These are phyloP conservation scores for Sturnus vulgaris DNA, from an alignment of 2,113 vertebrate genomes.

Conservation along the genomic window DNA sequence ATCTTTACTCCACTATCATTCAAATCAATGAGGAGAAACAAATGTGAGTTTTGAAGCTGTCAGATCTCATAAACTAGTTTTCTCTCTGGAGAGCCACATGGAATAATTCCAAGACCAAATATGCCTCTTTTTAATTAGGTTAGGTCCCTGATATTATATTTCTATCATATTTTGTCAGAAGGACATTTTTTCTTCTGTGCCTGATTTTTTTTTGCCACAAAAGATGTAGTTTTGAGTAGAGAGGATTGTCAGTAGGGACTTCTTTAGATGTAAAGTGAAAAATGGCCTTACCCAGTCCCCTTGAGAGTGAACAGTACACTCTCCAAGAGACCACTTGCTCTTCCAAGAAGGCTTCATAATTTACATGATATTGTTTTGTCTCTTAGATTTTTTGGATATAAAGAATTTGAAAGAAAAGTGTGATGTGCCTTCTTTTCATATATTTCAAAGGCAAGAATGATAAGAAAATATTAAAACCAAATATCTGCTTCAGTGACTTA, in stretches of 20 bases:
- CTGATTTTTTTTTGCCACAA: not conserved
- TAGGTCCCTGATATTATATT: not conserved
- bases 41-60: not conserved
- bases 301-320: not conserved
- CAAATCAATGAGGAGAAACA: not conserved
- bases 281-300: not conserved
- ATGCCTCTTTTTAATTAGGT: constrained; percentile 12
- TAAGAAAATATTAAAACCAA: not conserved
- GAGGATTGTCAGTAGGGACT: not conserved
- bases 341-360: not conserved
- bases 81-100: not conserved
- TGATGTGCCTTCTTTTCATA: not conserved
- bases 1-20: not conserved
- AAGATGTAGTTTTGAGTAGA: not conserved
- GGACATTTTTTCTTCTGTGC: not conserved
- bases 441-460: not conserved
- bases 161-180: constrained; percentile 12
- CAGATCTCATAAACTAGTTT: constrained; percentile 25
- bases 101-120: constrained; percentile 28
- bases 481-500: not conserved
- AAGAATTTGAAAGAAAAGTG: not conserved
- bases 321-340: not conserved
- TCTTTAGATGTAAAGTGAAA: not conserved
- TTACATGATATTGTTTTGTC: not conserved
- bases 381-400: not conserved